Conservation (phyloP, 2,113 vertebrate species). For the Ia io region DNA sequence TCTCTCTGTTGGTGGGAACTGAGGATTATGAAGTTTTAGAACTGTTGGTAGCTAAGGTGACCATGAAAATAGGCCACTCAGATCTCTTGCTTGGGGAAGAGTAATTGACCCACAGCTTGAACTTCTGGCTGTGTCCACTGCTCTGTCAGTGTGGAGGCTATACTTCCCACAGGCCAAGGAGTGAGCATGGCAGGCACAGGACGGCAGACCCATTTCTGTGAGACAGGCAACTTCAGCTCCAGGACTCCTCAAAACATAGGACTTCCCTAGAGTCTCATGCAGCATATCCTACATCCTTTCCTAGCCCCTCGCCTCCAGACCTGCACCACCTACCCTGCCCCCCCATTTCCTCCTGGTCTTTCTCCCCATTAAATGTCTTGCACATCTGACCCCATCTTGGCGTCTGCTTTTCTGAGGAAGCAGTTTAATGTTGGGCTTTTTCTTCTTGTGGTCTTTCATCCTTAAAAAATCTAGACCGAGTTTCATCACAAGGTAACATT, state of each 20-base stretch:
- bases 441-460: not conserved
- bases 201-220: not conserved
- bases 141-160: not conserved
- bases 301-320: not conserved
- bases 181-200: accelerated
- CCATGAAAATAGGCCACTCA: not conserved
- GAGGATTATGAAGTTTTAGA: not conserved
- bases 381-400: not conserved
- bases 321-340: not conserved
- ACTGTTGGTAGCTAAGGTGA: not conserved
- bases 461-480: not conserved
- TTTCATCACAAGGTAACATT: not conserved
- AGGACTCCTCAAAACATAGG: not conserved
- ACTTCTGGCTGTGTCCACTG: not conserved
- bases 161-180: not conserved
- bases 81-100: not conserved
- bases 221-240: not conserved
- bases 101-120: not conserved
- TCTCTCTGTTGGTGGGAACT: not conserved
- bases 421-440: not conserved
- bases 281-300: not conserved
- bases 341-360: not conserved
- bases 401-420: not conserved
- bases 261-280: not conserved
- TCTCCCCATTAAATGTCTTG: not conserved